Conservation (phyloP, 35 echinoderm and acorn worm species). For the Holothuria glaberrima region DNA sequence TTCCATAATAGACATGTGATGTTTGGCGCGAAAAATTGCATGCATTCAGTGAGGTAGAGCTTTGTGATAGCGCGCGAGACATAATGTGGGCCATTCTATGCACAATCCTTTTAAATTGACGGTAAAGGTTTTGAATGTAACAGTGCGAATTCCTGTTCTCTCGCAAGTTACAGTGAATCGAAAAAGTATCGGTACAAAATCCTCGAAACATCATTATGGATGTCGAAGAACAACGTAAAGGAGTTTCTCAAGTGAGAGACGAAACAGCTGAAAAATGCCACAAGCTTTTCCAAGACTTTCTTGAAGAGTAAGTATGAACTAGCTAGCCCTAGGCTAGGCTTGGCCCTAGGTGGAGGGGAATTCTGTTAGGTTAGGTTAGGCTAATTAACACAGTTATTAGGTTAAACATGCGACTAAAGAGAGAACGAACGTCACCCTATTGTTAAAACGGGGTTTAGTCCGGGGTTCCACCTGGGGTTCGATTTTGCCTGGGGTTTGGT, state of each 20-base stretch:
- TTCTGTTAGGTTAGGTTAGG: not conserved
- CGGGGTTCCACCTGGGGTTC: not conserved
- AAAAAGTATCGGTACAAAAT: too few relatives aligned
- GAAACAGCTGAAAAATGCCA: conserved; percentile 94
- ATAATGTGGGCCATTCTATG: not conserved
- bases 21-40: conserved; percentile 78
- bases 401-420: too few relatives aligned
- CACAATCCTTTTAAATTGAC: not conserved
- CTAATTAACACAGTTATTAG: too few relatives aligned
- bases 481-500: too few relatives aligned
- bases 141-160: not conserved
- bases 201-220: conserved; percentile 61
- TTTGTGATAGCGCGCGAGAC: too few relatives aligned
- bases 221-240: conserved; percentile 96
- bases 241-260: conserved; percentile 92
- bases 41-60: not conserved
- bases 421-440: too few relatives aligned
- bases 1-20: conserved; percentile 43
- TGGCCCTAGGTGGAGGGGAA: not conserved
- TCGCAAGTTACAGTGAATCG: too few relatives aligned
- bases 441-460: too few relatives aligned
- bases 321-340: not conserved
- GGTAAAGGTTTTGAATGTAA: not conserved
- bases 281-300: conserved; percentile 97
- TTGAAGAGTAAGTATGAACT: conserved; percentile 89